These are phyloP conservation scores for Theocolax elegans DNA, from an alignment of 1,140 invertebrate species.

Conservation along the genomic window DNA sequence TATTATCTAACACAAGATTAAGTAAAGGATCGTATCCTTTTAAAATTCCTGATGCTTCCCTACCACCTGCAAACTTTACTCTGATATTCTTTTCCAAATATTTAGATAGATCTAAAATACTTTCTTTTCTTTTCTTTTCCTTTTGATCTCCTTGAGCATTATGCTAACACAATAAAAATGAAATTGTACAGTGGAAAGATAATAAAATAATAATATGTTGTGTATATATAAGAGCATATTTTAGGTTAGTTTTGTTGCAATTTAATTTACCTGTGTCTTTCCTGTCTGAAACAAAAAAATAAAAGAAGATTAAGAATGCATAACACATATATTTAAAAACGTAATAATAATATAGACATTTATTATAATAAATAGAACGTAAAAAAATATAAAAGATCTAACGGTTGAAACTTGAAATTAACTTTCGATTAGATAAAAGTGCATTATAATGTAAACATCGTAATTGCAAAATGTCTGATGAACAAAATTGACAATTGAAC, in stretches of 20 bases:
- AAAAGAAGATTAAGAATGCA: no score
- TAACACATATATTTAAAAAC: no score
- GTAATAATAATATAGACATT: no score
- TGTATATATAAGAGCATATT: conserved; percentile 9
- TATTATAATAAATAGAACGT: no score
- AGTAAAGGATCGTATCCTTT: conserved; percentile 98
- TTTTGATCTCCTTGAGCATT: conserved; percentile 75
- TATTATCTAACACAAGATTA: conserved; percentile 97
- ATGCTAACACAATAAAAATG: background rate
- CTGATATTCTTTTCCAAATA: conserved; percentile 97
- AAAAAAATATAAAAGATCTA: no score
- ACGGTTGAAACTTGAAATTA: no score
- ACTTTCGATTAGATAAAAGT: no score
- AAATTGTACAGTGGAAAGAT: background rate
- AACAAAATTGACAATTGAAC: no score
- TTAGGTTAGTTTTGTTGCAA: conserved; percentile 39
- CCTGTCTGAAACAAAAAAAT: conserved; percentile 19
- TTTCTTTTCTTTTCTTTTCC: conserved; percentile 97
- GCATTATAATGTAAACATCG: no score
- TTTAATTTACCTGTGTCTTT: conserved; percentile 13
- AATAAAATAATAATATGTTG: conserved; percentile 3
- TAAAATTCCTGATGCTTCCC: conserved; percentile 95
- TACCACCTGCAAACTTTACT: conserved; percentile 97
- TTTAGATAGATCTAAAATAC: conserved; percentile 95
- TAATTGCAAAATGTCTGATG: no score